These are phyloP conservation scores for Lontra canadensis DNA, from an alignment of 2,113 vertebrate genomes.

Conservation along the genomic window DNA sequence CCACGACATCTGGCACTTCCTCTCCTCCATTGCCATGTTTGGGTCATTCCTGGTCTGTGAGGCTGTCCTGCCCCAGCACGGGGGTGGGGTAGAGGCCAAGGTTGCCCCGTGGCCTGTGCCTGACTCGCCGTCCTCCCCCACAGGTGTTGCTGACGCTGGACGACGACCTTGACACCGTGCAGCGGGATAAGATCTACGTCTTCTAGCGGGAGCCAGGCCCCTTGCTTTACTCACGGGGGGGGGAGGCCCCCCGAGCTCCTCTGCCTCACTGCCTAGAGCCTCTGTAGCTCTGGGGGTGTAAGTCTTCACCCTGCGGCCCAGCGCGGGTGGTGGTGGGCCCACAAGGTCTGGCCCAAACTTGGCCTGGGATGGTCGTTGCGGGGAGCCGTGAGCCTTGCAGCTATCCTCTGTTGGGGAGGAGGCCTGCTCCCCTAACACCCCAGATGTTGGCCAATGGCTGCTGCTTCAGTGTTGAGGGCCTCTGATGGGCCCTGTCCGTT, in stretches of 20 bases:
- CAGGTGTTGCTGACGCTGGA: constrained; percentile 97
- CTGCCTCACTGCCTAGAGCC: background rate
- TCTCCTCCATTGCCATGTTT: constrained; percentile 99
- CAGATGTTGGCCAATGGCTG: constrained; percentile 64
- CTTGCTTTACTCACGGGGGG: background rate
- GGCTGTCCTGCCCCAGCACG: background rate
- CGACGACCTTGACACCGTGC: constrained; percentile 93
- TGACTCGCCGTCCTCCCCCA: fast-evolving
- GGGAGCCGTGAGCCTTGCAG: background rate
- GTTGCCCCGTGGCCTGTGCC: background rate
- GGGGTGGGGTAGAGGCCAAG: background rate
- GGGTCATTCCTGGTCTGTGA: constrained; percentile 95
- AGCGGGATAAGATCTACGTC: constrained; percentile 97
- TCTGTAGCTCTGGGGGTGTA: background rate
- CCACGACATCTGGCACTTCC: constrained; percentile 99
- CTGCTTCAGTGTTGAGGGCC: constrained; percentile 66
- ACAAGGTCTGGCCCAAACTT: background rate
- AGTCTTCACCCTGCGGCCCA: background rate
- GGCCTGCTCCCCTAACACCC: background rate
- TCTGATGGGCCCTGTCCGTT: background rate
- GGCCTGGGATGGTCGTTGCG: background rate
- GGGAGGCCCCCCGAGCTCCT: background rate
- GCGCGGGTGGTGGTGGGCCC: background rate
- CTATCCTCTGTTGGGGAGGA: constrained; percentile 8
- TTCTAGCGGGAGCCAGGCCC: constrained; percentile 83